Evolutionary conservation across 2,888 invertebrate species (phyloP), one percentile per base, ranked within the genome.

Genomic region (Brachylomia viminalis): DNA sequence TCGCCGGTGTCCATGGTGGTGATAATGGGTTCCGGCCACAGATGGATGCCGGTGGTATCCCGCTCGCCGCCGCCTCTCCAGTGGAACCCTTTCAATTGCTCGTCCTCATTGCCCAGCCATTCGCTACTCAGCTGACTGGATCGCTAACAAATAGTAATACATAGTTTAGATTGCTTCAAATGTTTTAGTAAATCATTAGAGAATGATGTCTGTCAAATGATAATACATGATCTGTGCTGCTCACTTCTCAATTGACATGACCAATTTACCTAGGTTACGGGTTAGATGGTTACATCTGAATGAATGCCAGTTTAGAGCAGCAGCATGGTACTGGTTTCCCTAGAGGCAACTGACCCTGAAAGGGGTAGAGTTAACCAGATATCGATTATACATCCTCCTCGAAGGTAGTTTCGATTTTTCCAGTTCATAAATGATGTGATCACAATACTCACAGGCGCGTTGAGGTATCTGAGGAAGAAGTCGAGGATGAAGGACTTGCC

Each of bases 31-130:
- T 99, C 98, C 33, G 98, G 98, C 99, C 99, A 99, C n/a, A 91
- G 97, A 38, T 99, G 96, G 86, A 99, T 99, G 52, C 99, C 99
- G 15, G 99, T 98, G n/a, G 99, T 99, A 91, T 99, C 98, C 70
- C 99, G 97, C 91, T 99, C 99, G 1, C 98, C 98, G 17, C 99
- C 99, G 1, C 99, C 99, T 87, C 98, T 97, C 99, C 99, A 99
- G 45, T 98, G 98, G 93, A 99, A 99, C 0, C 99, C 99, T 67
- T 97, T 97, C 77, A 99, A 94, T 0, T 98, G 98, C 23, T 87
- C 89, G 33, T 98, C 97, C 62, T 98, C 98, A 75, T 97, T 97
- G 11, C 99, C 99, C 82, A 99, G 94, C 99, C 91, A 91, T 23
- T 84, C 82, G 0, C 88, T 87, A 71, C 70, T 80, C n/a, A 83